Conservation (phyloP, 2,797 vertebrate genomes). For the Bucorvus abyssinicus region DNA sequence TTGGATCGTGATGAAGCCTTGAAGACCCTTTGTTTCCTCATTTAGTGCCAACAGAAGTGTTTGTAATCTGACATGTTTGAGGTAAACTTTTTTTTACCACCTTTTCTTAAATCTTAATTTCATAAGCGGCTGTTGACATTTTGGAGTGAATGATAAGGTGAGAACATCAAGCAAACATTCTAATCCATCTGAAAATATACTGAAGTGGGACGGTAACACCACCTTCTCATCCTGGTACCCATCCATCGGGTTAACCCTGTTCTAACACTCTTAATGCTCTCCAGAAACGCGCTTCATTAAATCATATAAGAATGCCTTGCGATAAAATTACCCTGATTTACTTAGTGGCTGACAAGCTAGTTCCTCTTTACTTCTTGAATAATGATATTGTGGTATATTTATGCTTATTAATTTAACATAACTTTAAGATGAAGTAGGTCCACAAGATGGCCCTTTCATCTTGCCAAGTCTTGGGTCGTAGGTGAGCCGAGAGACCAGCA, state of each 20-base stretch:
- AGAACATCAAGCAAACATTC: neutral
- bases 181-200: neutral
- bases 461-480: neutral
- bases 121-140: neutral
- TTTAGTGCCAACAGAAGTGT: neutral
- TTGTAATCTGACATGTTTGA: neutral
- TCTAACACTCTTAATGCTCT: neutral
- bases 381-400: neutral
- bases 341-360: neutral
- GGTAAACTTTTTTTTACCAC: neutral
- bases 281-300: neutral
- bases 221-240: neutral
- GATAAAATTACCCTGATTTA: neutral
- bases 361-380: neutral
- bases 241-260: neutral
- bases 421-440: neutral
- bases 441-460: neutral
- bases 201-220: neutral
- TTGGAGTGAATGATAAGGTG: neutral
- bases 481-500: neutral
- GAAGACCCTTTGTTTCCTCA: neutral
- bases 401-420: neutral
- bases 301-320: neutral
- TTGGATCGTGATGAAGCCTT: neutral
- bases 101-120: conserved; percentile 28